These are phyloP conservation scores for Kuschelorhynchus macadamiae DNA, from an alignment of 2,888 invertebrate species.

Conservation along the genomic window DNA sequence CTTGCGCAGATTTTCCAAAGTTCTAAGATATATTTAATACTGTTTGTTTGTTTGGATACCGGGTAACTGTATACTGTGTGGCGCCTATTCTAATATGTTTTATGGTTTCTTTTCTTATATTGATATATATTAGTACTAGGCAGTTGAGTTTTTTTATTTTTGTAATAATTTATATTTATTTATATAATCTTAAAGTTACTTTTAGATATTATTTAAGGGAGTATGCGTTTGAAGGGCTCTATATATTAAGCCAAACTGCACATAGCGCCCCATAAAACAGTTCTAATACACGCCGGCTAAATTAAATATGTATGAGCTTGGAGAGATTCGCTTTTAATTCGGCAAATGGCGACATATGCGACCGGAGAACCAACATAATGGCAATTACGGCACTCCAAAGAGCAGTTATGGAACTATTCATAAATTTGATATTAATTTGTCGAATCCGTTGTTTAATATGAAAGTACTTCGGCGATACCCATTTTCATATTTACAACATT, in stretches of 20 bases:
- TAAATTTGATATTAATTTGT: background rate
- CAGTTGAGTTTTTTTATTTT: too few relatives aligned
- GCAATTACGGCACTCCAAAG: slow-evolving; percentile 25
- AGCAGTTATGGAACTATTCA: slow-evolving; percentile 26
- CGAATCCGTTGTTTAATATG: background rate
- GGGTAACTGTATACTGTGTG: too few relatives aligned
- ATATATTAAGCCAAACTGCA: background rate
- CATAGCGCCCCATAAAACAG: slow-evolving; percentile 12
- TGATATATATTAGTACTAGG: too few relatives aligned
- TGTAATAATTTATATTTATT: too few relatives aligned
- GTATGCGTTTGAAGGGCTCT: background rate
- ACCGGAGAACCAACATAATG: slow-evolving; percentile 13
- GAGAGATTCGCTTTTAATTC: slow-evolving; percentile 36
- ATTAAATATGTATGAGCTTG: slow-evolving; percentile 37
- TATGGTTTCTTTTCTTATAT: too few relatives aligned
- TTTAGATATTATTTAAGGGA: background rate
- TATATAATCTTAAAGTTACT: too few relatives aligned
- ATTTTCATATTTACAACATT: background rate
- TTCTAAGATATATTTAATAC: too few relatives aligned
- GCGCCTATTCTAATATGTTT: too few relatives aligned
- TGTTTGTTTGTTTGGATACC: too few relatives aligned
- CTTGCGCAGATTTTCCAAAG: too few relatives aligned
- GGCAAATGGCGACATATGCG: slow-evolving; percentile 33
- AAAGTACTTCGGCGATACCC: background rate
- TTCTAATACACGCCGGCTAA: slow-evolving; percentile 27